These are phyloP conservation scores for Trachurus trachurus DNA, from an alignment of 2,797 vertebrate species.

Conservation along the genomic window DNA sequence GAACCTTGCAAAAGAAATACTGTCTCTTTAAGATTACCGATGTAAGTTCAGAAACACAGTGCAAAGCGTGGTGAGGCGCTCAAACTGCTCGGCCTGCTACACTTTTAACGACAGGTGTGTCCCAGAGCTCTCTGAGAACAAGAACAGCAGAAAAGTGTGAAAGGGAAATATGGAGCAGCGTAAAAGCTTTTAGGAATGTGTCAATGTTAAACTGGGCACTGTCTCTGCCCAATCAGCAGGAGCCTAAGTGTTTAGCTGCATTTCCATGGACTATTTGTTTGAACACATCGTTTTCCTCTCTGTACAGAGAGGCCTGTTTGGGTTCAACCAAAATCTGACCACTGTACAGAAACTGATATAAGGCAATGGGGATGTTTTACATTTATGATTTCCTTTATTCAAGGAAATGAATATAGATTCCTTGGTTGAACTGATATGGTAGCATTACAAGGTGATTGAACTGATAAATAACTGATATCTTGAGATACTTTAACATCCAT, in stretches of 20 bases:
- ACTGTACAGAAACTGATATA: constrained; percentile 62
- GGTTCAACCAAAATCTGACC: constrained; percentile 37
- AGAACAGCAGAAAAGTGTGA: constrained; percentile 26
- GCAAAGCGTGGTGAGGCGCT: constrained; percentile 70
- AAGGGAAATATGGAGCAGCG: constrained; percentile 38
- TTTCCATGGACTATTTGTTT: constrained; percentile 45
- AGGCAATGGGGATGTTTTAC: constrained; percentile 66
- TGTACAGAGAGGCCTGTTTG: constrained; percentile 29
- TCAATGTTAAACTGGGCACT: constrained; percentile 36
- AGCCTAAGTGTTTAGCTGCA: constrained; percentile 47
- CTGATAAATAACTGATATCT: constrained; percentile 26
- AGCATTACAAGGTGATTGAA: neutral
- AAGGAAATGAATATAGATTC: constrained; percentile 22
- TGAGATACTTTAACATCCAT: constrained; percentile 24
- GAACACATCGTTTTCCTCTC: constrained; percentile 33
- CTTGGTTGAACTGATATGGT: constrained; percentile 28
- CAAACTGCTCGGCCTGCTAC: constrained; percentile 62
- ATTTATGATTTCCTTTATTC: constrained; percentile 33
- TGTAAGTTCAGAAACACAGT: constrained; percentile 72
- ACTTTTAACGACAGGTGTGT: constrained; percentile 53
- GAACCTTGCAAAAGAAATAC: constrained; percentile 80
- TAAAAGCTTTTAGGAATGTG: constrained; percentile 58
- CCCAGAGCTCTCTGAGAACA: constrained; percentile 61
- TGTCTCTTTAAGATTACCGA: constrained; percentile 82
- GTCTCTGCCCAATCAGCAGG: constrained; percentile 20